Evolutionary conservation across 2,888 invertebrate species (phyloP).

Genomic region (Norana najaformis): DNA sequence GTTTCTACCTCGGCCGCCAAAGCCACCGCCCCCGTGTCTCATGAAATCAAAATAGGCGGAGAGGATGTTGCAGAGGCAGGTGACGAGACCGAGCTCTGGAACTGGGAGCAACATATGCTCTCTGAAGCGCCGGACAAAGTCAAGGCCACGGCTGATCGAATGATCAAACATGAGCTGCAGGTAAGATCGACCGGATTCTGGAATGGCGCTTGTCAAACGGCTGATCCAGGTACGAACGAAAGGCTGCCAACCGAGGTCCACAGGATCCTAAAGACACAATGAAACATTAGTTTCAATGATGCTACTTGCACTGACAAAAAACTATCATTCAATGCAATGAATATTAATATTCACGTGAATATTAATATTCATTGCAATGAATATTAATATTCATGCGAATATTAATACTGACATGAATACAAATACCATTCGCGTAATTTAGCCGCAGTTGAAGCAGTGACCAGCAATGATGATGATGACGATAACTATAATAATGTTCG

Average conservation of each 20-base stretch:
- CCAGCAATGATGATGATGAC: neutral
- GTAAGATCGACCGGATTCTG: slow-evolving; percentile 57
- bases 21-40: slow-evolving; percentile 56
- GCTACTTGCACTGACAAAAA: too few species aligned
- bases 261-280: slow-evolving; percentile 53
- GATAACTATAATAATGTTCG: too few species aligned
- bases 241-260: slow-evolving; percentile 61
- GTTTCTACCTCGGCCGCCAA: slow-evolving; percentile 59
- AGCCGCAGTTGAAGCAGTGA: neutral
- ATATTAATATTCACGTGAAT: neutral
- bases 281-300: neutral
- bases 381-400: neutral
- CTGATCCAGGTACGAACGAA: slow-evolving; percentile 60
- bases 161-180: slow-evolving; percentile 57
- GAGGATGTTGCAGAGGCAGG: slow-evolving; percentile 57
- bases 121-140: slow-evolving; percentile 51
- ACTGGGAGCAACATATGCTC: slow-evolving; percentile 54
- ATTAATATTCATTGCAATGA: neutral
- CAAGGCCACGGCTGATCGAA: slow-evolving; percentile 52
- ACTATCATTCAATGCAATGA: too few species aligned
- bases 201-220: slow-evolving; percentile 55
- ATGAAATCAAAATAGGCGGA: slow-evolving; percentile 59
- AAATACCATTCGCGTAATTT: too few species aligned
- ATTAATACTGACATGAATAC: neutral
- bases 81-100: slow-evolving; percentile 55